phyloP scores from a whole-genome alignment of 2,797 vertebrate species.

The Xenops minutus region DNA sequence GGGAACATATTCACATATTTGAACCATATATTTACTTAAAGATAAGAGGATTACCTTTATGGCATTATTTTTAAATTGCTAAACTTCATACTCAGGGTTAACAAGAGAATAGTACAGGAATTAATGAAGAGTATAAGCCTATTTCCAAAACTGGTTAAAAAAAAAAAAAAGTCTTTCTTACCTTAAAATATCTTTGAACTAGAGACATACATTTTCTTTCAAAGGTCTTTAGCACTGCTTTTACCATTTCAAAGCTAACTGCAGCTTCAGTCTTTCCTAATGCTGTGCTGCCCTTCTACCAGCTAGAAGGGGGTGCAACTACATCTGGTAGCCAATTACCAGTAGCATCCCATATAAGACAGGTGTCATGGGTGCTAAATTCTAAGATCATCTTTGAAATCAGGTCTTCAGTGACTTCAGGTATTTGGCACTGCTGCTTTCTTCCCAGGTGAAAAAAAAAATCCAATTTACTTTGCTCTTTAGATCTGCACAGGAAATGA shows the following conservation, averaged over 20 bases:
- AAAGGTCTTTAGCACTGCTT: not conserved
- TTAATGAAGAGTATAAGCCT: not conserved
- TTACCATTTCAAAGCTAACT: not conserved
- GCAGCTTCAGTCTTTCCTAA: not conserved
- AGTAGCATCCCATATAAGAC: constrained; percentile 2
- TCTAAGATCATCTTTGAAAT: constrained; percentile 58
- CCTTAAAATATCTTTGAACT: not conserved
- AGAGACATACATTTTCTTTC: not conserved
- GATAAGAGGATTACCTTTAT: not conserved
- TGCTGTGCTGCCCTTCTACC: not conserved
- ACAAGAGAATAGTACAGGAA: not conserved
- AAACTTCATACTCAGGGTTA: not conserved
- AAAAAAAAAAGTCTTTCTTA: not conserved
- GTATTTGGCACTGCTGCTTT: not conserved
- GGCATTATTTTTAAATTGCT: not conserved
- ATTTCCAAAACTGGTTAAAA: not conserved
- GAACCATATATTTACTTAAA: not conserved
- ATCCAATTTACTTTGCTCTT: constrained; percentile 69
- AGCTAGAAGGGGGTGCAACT: not conserved
- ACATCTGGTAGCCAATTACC: constrained; percentile 13
- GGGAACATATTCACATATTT: not conserved
- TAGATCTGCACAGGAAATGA: constrained; percentile 65
- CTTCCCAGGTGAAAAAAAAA: constrained; percentile 47
- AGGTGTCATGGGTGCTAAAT: constrained; percentile 38
- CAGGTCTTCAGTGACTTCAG: constrained; percentile 8